phyloP scores from a whole-genome alignment of 2,113 vertebrate genomes.

The Irena cyanogastra region DNA sequence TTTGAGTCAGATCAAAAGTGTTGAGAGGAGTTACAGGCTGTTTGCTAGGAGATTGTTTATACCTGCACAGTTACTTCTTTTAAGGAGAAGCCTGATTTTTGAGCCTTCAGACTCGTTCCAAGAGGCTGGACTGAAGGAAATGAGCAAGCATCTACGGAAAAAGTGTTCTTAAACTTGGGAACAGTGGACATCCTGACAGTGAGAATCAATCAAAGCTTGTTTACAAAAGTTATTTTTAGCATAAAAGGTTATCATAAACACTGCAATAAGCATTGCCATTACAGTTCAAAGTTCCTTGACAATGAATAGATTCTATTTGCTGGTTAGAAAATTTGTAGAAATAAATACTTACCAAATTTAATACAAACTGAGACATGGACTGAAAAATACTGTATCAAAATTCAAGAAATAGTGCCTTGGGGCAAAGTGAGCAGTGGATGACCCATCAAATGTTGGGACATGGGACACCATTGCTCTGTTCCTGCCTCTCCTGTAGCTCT shows the following conservation, averaged over 20 bases:
- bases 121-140: conserved; percentile 71
- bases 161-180: conserved; percentile 69
- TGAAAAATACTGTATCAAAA: background rate
- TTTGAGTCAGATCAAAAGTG: background rate
- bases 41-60: background rate
- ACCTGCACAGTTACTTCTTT: conserved; percentile 12
- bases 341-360: background rate
- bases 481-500: background rate
- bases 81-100: conserved; percentile 14
- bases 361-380: background rate
- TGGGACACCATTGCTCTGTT: background rate
- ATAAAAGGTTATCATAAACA: conserved; percentile 68
- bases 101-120: conserved; percentile 26
- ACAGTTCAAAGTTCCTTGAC: conserved; percentile 15
- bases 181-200: conserved; percentile 75
- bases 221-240: conserved; percentile 78
- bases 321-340: background rate
- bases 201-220: conserved; percentile 80
- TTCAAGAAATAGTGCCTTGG: background rate
- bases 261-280: background rate
- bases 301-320: background rate
- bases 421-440: background rate
- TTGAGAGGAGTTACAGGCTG: background rate
- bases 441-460: background rate
- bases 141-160: conserved; percentile 72